phyloP scores from a whole-genome alignment of 2,797 vertebrate genomes.

The Huso huso region DNA sequence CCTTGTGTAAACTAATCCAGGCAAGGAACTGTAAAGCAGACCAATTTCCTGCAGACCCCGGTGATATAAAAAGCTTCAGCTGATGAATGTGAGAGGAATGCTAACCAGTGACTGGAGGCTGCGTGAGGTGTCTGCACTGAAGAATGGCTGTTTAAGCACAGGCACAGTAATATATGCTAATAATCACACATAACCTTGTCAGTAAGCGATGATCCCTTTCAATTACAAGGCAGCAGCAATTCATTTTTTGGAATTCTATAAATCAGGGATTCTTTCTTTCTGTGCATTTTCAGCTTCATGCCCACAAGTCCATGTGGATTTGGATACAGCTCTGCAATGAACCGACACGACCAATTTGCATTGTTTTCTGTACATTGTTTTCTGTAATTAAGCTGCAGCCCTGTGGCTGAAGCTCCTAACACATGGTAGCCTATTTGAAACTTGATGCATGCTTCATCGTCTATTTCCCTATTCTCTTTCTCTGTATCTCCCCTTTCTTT shows the following conservation, averaged over 20 bases:
- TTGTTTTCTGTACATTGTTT: too few species aligned
- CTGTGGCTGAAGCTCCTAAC: too few species aligned
- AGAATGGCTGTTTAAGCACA: neutral
- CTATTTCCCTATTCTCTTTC: too few species aligned
- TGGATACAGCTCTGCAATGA: too few species aligned
- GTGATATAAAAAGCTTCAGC: slow-evolving; percentile 1
- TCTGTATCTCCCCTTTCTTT: too few species aligned
- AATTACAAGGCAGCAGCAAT: neutral
- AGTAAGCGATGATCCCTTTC: neutral
- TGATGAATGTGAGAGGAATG: neutral
- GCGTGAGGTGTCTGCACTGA: neutral
- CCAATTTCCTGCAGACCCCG: neutral
- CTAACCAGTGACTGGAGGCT: neutral
- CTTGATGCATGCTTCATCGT: too few species aligned
- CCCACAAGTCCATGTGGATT: too few species aligned
- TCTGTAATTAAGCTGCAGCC: too few species aligned
- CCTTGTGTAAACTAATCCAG: slow-evolving; percentile 2
- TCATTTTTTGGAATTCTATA: neutral
- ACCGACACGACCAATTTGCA: too few species aligned
- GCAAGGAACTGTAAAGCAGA: slow-evolving; percentile 8
- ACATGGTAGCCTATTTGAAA: too few species aligned
- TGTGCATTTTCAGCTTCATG: too few species aligned
- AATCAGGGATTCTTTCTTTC: too few species aligned
- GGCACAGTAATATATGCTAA: neutral
- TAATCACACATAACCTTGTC: neutral